A percentile compares a stretch with the other conserved stretches of the same genome.
Conservation (phyloP, 1,140 invertebrate species). For the Lanistes nyassanus region DNA sequence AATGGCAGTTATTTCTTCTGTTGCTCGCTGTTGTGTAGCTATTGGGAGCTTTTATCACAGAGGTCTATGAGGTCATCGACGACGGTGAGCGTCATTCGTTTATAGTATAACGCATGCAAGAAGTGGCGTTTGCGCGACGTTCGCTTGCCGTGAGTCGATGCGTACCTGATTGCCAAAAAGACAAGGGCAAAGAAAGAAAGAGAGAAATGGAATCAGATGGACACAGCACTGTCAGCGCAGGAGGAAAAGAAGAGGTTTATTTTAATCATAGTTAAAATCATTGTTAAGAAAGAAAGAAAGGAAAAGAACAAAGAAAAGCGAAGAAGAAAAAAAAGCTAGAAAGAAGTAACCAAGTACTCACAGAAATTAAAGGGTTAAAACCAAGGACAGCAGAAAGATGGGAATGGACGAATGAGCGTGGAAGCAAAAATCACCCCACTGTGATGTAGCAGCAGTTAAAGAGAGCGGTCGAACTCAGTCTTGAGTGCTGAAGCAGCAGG, state of each 20-base stretch:
- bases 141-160: too few species aligned
- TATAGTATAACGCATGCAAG: too few species aligned
- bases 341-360: not conserved
- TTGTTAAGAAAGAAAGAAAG: not conserved
- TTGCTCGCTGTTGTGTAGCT: too few species aligned
- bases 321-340: not conserved
- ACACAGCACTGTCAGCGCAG: not conserved
- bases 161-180: not conserved
- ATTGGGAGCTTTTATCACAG: too few species aligned
- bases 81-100: too few species aligned
- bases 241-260: not conserved
- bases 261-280: too few species aligned
- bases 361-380: constrained; percentile 3
- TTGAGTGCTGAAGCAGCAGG: too few species aligned
- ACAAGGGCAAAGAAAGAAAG: constrained; percentile 1
- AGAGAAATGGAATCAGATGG: not conserved
- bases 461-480: too few species aligned
- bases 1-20: too few species aligned
- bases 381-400: not conserved
- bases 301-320: not conserved
- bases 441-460: too few species aligned
- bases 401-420: not conserved
- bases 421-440: not conserved
- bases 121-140: too few species aligned
- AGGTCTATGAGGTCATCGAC: too few species aligned